phyloP scores from a whole-genome alignment of 2,797 vertebrate genomes.

The Buphagus erythrorhynchus region DNA sequence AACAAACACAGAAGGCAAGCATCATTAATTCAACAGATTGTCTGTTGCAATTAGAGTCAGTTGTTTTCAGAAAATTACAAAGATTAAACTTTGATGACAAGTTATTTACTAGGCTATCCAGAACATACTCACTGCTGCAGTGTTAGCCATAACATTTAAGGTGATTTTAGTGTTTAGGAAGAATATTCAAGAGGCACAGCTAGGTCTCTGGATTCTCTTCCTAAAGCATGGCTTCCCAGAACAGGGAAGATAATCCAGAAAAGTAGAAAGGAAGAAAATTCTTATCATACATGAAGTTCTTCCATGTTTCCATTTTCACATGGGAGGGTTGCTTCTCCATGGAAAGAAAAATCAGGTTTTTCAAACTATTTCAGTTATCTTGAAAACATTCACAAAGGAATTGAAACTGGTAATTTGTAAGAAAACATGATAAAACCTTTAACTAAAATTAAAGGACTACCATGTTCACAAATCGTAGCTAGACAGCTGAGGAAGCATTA shows the following conservation, averaged over 20 bases:
- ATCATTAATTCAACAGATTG: background rate
- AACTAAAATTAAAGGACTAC: background rate
- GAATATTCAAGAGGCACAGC: background rate
- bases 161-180: background rate
- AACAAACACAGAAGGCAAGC: background rate
- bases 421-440: background rate
- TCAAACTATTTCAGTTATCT: background rate
- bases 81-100: background rate
- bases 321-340: background rate
- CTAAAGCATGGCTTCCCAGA: background rate
- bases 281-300: background rate
- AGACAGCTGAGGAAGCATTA: background rate
- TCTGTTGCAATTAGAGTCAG: background rate
- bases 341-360: background rate
- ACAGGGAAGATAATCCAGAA: background rate
- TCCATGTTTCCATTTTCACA: background rate
- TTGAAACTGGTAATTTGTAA: background rate
- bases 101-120: background rate
- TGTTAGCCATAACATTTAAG: background rate
- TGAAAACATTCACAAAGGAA: background rate
- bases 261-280: background rate
- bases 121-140: background rate
- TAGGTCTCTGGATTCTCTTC: background rate
- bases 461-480: background rate
- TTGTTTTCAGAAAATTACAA: background rate